Evolutionary conservation across 2,797 vertebrate species (phyloP), one percentile per base, ranked within the genome.

Genomic region (Cynopterus sphinx): DNA sequence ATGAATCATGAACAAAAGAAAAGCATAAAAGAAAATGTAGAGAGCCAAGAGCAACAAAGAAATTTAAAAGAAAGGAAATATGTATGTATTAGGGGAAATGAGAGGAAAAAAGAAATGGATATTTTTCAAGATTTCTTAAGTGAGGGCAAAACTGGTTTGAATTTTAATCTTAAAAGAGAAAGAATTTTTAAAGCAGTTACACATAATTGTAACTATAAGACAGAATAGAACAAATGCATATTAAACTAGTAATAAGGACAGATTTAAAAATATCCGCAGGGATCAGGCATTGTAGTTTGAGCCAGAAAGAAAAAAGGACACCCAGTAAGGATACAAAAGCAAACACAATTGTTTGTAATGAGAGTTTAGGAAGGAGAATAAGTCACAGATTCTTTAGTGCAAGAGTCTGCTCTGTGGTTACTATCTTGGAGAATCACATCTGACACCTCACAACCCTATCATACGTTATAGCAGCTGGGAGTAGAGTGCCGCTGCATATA

Each of bases 151-250:
- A 91, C 70, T 74, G 75, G 43, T 65, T 74, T 88, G 55, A 46
- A 74, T 82, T 95, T 93, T 78, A 53, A 71, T 65, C 61, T 96
- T 78, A 67, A 89, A 96, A 95, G 84, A 68, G 51, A 84, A 90
- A 46, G 41, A 43, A 88, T 55, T 81, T 55, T 77, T 73, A 59
- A 92, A 67, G 16, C 26, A 22, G 41, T 82, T 85, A 91, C 41
- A 84, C 74, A 61, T 92, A 55, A 91, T 95, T 89, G 16, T 87
- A 78, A 61, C 31, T 84, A 79, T 22, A 84, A 74, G 8, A 63
- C 2, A 43, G 75, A 85, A 21, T n/a, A 70, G 93, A 81, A 85
- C 0, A 5, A 57, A 87, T 65, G 8, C 63, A 26, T 57, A 43
- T 63, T 71, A 91, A 81, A 55, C 16, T 43, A 91, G 53, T 51